These are phyloP conservation scores for Rotaria socialis DNA, from an alignment of 2,888 invertebrate genomes.

Conservation along the genomic window DNA sequence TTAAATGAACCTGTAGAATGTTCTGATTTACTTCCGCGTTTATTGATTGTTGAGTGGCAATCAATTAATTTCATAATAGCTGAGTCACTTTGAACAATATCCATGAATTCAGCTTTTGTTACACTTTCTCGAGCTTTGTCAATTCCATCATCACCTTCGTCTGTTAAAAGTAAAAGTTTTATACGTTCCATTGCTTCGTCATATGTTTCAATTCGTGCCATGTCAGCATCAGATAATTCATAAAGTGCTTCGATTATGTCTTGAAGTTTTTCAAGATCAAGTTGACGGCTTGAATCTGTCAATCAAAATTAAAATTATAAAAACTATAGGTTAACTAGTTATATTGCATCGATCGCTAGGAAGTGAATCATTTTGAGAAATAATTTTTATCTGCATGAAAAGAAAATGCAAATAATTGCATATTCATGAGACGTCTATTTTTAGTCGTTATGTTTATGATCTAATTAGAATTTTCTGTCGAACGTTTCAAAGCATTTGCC, in stretches of 20 bases:
- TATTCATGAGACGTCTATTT: no score
- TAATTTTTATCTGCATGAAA: no score
- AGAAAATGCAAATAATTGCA: no score
- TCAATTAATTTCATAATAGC: slow-evolving; percentile 20
- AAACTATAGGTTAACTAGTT: no score
- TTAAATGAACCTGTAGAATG: background rate
- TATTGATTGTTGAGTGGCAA: background rate
- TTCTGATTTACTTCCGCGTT: background rate
- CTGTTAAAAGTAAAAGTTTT: background rate
- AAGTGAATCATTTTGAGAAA: no score
- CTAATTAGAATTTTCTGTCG: no score
- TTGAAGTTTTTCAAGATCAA: background rate
- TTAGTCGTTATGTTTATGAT: no score
- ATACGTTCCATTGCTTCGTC: background rate
- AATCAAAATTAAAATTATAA: no score
- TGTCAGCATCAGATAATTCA: slow-evolving; percentile 2
- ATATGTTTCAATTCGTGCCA: slow-evolving; percentile 5
- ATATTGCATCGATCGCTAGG: no score
- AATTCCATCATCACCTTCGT: background rate
- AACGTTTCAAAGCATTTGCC: no score
- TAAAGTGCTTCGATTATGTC: background rate
- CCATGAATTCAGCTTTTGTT: background rate
- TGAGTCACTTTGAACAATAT: slow-evolving; percentile 9
- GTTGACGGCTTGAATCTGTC: background rate
- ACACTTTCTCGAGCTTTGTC: background rate